These are phyloP conservation scores for Agrotis exclamationis DNA, from an alignment of 2,888 invertebrate genomes.

Conservation along the genomic window DNA sequence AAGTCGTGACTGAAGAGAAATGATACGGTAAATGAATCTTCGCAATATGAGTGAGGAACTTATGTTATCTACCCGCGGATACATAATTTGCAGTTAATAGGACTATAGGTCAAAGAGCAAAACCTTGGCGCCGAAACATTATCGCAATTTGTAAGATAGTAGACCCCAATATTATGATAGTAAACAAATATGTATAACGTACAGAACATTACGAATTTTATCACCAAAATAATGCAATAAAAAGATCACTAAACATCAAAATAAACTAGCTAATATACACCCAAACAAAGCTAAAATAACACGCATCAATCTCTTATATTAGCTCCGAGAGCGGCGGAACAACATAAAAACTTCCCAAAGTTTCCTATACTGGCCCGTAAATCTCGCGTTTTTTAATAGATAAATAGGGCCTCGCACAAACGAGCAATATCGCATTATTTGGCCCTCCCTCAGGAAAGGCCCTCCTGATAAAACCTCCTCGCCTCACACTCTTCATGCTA, in stretches of 20 bases:
- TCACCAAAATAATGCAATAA: constrained; percentile 54
- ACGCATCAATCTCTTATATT: constrained; percentile 89
- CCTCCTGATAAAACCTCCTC: constrained; percentile 90
- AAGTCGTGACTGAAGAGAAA: constrained; percentile 54
- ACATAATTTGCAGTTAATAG: constrained; percentile 37
- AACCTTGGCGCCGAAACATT: constrained; percentile 30
- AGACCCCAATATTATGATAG: constrained; percentile 18
- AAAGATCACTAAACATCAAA: constrained; percentile 65
- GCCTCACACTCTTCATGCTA: constrained; percentile 90
- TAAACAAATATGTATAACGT: constrained; percentile 32
- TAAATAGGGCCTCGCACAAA: constrained; percentile 91
- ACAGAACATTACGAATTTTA: constrained; percentile 47
- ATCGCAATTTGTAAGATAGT: constrained; percentile 25
- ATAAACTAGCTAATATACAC: constrained; percentile 70
- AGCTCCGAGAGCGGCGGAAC: constrained; percentile 83
- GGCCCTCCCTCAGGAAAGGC: constrained; percentile 91
- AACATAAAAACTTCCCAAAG: constrained; percentile 89
- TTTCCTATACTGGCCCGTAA: constrained; percentile 88
- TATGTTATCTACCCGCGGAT: constrained; percentile 19
- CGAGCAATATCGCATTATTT: constrained; percentile 91
- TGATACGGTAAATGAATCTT: constrained; percentile 40
- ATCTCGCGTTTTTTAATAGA: constrained; percentile 91
- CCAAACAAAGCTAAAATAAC: constrained; percentile 81
- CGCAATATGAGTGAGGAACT: constrained; percentile 25
- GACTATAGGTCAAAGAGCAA: constrained; percentile 40